Base-by-base conservation (phyloP, 2,888 invertebrate genomes). In the Amaurobius ferox region DNA sequence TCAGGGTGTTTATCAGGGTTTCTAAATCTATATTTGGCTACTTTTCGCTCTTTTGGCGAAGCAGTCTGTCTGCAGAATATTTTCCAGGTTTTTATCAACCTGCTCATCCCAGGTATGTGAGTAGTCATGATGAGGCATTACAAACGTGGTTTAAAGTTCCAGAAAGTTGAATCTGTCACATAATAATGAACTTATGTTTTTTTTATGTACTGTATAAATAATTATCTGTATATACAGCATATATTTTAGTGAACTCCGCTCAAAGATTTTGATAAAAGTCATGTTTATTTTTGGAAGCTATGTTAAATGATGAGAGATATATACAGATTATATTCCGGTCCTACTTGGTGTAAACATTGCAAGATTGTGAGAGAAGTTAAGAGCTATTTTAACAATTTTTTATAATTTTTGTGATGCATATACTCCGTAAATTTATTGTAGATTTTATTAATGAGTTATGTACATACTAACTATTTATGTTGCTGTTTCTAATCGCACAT, bases 221-320 rank as follows among this genome's bases (percentile, higher is more conserved):
- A 64, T 64, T 64, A 66, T 30, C 35, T 68, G 68, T 68, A 68
- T 40, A 68, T 68, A 68, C 40, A 40, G 35, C 5, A 40, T 35
- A 40, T 40, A 68, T 68, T 68, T 68, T 68, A 40, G 40, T 28
- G 68, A 40, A 40, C 16, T 9, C n/a, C 39, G 72, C 79, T 79
- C 72, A 79, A 79, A 64, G 55, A 39, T 74, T 80, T 55, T 74
- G 40, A 80, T 68, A 74, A 72, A n/a, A 30, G 62, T 48, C 29
- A 28, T 40, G 79, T 62, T 71, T 71, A 79, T 79, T 79, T 79
- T 79, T 79, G 13, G 71, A 79, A 61, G 39, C 29, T 5, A 70
- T 40, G 66, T 79, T 48, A 30, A n/a, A 48, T 26, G 11, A 26
- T 13, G 29, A 16, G 29, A 44, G 28, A 64, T 64, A 30, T 64